Evolutionary conservation across 2,888 invertebrate genomes (phyloP), one percentile per base, ranked within the genome.

Genomic region (Cheilosia vulpina): DNA sequence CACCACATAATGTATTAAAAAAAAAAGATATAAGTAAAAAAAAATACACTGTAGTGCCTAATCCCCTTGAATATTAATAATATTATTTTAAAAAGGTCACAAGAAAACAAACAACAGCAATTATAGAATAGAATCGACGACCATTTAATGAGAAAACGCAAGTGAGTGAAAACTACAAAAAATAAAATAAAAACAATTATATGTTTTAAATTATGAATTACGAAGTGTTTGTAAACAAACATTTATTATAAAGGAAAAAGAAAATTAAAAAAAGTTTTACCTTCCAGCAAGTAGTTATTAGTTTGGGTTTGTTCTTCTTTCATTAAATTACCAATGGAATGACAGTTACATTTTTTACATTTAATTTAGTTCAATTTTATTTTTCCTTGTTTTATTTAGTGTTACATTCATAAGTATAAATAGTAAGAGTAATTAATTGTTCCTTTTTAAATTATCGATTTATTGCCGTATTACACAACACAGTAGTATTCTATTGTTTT

Each of bases 111-210:
- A 75, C 75, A 89, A 89, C 88, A 89, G 60, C 81, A 85, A 77
- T 72, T 80, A 68, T 81, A 68, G 66, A 81, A 47, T 81, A 68
- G 66, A 72, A 17, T 81, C 76, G 57, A 72, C 47, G 62, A 76
- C 71, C 71, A 76, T 85, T 80, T 66, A 60, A 85, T 57, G 81
- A 85, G 52, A 91, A 90, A 90, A 90, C 90, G 91, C 90, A 89
- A 91, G 90, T 91, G 90, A 90, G 89, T 91, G 87, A 90, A 90
- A 91, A 87, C 24, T 24, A 52, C 52, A 52, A 57, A 65, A 43
- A 79, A 52, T 84, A 57, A 50, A 45, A n/a, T n/a, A n/a, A n/a
- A 63, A 87, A 80, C 53, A 72, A 31, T 50, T 60, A 82, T 38
- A 72, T n/a, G 31, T 43, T 53, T 53, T 63, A 73, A 69, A 31